phyloP scores from a whole-genome alignment of 1,140 invertebrate species.

The Ericerus pela region DNA sequence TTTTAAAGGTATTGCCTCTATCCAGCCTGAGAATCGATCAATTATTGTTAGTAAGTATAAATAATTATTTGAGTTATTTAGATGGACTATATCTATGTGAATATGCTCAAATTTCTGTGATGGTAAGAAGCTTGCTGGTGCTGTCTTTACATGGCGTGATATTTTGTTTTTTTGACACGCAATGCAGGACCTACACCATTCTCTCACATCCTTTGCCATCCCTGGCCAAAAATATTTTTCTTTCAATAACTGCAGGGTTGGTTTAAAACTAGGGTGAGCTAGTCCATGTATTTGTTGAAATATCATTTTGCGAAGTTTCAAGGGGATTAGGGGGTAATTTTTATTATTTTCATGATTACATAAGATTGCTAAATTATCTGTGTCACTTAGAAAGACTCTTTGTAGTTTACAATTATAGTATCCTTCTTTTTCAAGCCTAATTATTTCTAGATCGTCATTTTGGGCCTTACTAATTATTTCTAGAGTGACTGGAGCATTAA shows the following conservation, averaged over 20 bases:
- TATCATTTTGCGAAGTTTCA: constrained; percentile 17
- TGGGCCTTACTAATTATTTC: too few relatives aligned
- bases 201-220: constrained; percentile 24
- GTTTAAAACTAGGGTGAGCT: constrained; percentile 22
- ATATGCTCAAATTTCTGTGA: too few relatives aligned
- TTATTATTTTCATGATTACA: constrained; percentile 20
- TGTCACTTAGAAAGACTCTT: constrained; percentile 3
- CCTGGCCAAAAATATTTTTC: constrained; percentile 32
- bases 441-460: too few relatives aligned
- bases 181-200: constrained; percentile 22
- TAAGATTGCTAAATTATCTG: constrained; percentile 21
- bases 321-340: constrained; percentile 22
- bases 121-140: too few relatives aligned
- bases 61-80: too few relatives aligned
- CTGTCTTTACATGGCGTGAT: too few relatives aligned
- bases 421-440: not conserved
- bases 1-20: too few relatives aligned
- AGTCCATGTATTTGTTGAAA: constrained; percentile 25
- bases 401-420: constrained; percentile 1
- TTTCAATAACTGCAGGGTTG: constrained; percentile 26
- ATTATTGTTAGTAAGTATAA: too few relatives aligned
- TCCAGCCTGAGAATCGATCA: too few relatives aligned
- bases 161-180: constrained; percentile 27
- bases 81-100: too few relatives aligned
- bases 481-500: too few relatives aligned